Conservation (phyloP, 2,113 vertebrate genomes). For the Oreochromis tanganicae region DNA sequence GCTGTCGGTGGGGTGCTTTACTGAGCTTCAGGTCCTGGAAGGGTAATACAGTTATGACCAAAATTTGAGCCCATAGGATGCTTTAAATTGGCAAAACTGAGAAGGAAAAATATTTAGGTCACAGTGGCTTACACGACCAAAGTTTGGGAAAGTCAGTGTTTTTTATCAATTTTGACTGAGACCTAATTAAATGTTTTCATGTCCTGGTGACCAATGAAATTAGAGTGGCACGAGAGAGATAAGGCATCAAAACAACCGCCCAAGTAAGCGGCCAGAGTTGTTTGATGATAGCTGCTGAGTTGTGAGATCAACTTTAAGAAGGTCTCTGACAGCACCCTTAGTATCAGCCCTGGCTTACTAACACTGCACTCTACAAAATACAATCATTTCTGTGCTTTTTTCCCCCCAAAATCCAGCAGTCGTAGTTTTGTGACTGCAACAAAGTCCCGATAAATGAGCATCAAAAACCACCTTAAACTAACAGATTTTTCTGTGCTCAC, state of each 20-base stretch:
- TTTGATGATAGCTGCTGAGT: neutral
- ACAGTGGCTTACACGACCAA: neutral
- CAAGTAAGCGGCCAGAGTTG: neutral
- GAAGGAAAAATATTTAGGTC: neutral
- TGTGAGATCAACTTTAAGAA: neutral
- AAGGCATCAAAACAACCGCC: neutral
- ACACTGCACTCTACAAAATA: neutral
- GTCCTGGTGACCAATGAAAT: neutral
- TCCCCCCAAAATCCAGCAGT: rapidly evolving
- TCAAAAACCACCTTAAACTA: neutral
- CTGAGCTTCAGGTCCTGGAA: neutral
- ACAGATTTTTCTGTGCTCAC: neutral
- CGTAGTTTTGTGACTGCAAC: neutral
- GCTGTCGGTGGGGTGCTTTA: neutral
- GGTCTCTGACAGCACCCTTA: neutral
- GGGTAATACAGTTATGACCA: neutral
- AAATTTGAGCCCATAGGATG: neutral
- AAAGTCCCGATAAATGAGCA: neutral
- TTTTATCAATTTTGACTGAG: neutral
- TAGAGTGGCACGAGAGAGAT: neutral
- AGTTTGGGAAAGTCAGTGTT: neutral
- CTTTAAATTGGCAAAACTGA: neutral
- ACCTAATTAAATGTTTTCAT: neutral
- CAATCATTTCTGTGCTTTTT: neutral
- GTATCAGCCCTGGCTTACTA: neutral